phyloP scores from a whole-genome alignment of 1,140 invertebrate species.

The Magallana gigas region DNA sequence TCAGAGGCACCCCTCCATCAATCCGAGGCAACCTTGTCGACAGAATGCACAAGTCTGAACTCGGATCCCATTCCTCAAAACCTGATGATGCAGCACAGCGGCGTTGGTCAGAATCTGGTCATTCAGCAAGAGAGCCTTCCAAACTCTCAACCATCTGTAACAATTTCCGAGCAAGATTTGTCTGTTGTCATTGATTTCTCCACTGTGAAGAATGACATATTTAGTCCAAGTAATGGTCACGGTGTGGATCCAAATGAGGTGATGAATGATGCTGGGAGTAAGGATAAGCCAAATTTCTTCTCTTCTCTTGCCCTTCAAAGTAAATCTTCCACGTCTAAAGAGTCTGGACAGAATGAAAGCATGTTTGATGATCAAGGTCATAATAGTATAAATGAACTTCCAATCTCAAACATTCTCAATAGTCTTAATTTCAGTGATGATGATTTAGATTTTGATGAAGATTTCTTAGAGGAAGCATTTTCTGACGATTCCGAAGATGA shows the following conservation, averaged over 20 bases:
- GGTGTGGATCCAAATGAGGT: constrained; percentile 58
- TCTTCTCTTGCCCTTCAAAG: constrained; percentile 91
- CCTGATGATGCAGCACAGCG: background rate
- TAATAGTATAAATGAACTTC: constrained; percentile 54
- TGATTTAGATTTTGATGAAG: constrained; percentile 67
- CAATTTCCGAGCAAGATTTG: background rate
- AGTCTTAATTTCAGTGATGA: constrained; percentile 75
- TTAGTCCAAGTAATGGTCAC: constrained; percentile 56
- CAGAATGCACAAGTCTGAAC: background rate
- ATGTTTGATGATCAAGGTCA: constrained; percentile 45
- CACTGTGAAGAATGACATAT: constrained; percentile 20
- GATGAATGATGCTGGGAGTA: constrained; percentile 38
- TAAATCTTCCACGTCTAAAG: constrained; percentile 78
- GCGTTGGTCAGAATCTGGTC: background rate
- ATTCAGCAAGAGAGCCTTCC: constrained; percentile 11
- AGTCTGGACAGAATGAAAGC: constrained; percentile 9
- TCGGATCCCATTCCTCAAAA: background rate
- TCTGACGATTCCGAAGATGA: constrained; percentile 70
- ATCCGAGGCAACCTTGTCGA: background rate
- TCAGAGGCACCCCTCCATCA: background rate
- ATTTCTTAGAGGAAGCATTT: constrained; percentile 62
- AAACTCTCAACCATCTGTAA: background rate
- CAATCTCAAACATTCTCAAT: constrained; percentile 73
- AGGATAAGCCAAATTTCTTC: constrained; percentile 86
- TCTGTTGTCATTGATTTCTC: constrained; percentile 21